These are phyloP conservation scores for Saimiri boliviensis DNA, from an alignment of 2,113 vertebrate genomes.

Conservation along the genomic window DNA sequence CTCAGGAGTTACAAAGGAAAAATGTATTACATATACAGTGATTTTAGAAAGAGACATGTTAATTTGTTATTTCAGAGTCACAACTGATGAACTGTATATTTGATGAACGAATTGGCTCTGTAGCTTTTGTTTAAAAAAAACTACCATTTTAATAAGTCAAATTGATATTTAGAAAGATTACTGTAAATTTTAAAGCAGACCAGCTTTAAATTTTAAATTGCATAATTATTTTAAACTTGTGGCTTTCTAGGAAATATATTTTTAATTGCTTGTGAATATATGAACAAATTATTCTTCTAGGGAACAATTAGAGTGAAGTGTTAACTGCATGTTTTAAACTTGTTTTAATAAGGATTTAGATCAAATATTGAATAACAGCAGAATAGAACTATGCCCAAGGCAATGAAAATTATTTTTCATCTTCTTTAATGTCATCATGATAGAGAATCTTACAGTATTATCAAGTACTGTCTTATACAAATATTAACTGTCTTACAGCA, in stretches of 20 bases:
- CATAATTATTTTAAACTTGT: constrained; percentile 27
- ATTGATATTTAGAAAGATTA: constrained; percentile 4
- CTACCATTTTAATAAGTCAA: constrained; percentile 3
- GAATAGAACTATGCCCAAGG: neutral
- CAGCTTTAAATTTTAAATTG: constrained; percentile 40
- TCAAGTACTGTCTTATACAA: neutral
- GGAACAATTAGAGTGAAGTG: constrained; percentile 11
- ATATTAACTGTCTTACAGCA: neutral
- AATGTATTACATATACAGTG: neutral
- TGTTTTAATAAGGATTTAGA: constrained; percentile 12
- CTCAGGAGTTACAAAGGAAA: neutral
- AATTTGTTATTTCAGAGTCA: constrained; percentile 15
- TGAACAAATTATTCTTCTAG: constrained; percentile 44
- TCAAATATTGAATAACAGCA: constrained; percentile 7
- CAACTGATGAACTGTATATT: neutral
- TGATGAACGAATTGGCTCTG: neutral
- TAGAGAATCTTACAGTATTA: neutral
- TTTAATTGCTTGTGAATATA: constrained; percentile 9
- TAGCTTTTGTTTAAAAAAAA: neutral
- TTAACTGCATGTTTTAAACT: constrained; percentile 18
- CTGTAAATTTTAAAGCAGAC: constrained; percentile 42
- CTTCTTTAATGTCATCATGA: neutral
- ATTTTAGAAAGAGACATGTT: neutral
- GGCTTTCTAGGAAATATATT: constrained; percentile 30
- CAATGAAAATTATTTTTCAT: constrained; percentile 17